Evolutionary conservation across 2,888 invertebrate genomes (phyloP).

Genomic region (Euzophera pinguis): DNA sequence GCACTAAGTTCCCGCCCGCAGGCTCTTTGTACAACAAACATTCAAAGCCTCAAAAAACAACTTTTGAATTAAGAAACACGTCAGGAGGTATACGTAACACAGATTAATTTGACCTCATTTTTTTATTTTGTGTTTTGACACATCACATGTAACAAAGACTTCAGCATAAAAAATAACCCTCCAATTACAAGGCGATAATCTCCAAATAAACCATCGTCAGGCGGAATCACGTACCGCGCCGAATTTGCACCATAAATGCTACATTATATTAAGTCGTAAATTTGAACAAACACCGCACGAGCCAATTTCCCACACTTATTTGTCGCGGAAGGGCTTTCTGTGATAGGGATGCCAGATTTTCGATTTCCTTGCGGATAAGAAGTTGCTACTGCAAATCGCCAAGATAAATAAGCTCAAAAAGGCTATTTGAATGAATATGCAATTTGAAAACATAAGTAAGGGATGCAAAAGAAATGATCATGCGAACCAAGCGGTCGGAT

Average conservation of each 20-base stretch:
- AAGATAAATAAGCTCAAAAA: not conserved
- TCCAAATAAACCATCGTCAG: constrained; percentile 1
- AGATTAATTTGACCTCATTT: too few species aligned
- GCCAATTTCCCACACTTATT: constrained; percentile 53
- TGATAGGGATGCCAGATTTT: constrained; percentile 7
- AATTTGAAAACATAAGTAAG: too few species aligned
- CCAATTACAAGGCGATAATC: constrained; percentile 5
- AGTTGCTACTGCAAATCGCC: not conserved
- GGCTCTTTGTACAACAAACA: too few species aligned
- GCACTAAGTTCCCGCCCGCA: too few species aligned
- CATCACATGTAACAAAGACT: not conserved
- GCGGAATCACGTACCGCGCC: constrained; percentile 30
- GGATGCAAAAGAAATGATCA: too few species aligned
- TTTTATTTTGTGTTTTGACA: not conserved
- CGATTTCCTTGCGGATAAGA: constrained; percentile 2
- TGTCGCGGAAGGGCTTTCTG: constrained; percentile 25
- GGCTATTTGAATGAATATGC: too few species aligned
- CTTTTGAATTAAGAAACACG: too few species aligned
- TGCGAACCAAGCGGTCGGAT: too few species aligned
- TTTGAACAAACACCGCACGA: constrained; percentile 51
- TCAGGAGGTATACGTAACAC: too few species aligned
- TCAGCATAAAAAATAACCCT: not conserved
- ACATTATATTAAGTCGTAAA: constrained; percentile 65
- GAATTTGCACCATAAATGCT: constrained; percentile 48
- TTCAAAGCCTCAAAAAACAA: too few species aligned